These are phyloP conservation scores for Stichodactyla helianthus DNA, from an alignment of 64 coral and sea anemone genomes.

Conservation along the genomic window DNA sequence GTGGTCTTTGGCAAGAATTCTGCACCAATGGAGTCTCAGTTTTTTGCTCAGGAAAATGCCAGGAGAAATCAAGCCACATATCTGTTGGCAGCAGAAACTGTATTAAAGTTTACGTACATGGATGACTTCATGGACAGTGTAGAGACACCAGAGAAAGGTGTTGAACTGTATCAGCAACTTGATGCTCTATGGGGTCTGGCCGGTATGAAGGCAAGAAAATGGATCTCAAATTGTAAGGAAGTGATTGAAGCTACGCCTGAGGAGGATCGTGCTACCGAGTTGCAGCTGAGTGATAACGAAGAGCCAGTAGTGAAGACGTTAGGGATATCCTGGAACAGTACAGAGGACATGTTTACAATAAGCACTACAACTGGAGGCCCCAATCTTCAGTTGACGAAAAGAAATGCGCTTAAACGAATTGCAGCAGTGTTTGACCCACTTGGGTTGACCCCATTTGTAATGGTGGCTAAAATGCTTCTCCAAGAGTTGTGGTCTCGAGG, in stretches of 20 bases:
- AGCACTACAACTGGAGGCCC: background rate
- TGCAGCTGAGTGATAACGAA: background rate
- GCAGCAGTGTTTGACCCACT: slow-evolving; percentile 37
- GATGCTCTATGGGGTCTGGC: slow-evolving; percentile 31
- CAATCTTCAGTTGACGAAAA: background rate
- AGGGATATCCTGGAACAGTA: slow-evolving; percentile 28
- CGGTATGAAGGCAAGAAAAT: slow-evolving; percentile 52
- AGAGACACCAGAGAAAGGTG: slow-evolving; percentile 15
- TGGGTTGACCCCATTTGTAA: slow-evolving; percentile 16
- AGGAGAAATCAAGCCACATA: slow-evolving; percentile 32
- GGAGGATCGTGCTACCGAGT: background rate
- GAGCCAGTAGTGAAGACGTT: slow-evolving; percentile 16
- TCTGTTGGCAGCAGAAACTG: slow-evolving; percentile 40
- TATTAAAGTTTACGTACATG: slow-evolving; percentile 55
- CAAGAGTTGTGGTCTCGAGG: slow-evolving; percentile 24
- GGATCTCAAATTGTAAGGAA: background rate
- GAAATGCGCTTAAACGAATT: background rate
- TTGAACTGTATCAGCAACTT: slow-evolving; percentile 37
- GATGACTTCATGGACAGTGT: slow-evolving; percentile 53
- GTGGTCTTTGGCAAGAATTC: slow-evolving; percentile 73
- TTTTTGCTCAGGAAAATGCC: slow-evolving; percentile 17
- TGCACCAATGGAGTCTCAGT: slow-evolving; percentile 34
- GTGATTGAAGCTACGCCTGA: background rate
- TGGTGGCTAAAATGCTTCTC: slow-evolving; percentile 32
- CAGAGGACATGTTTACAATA: slow-evolving; percentile 21